phyloP scores from a whole-genome alignment of 2,113 vertebrate genomes.

The Dipodomys merriami region DNA sequence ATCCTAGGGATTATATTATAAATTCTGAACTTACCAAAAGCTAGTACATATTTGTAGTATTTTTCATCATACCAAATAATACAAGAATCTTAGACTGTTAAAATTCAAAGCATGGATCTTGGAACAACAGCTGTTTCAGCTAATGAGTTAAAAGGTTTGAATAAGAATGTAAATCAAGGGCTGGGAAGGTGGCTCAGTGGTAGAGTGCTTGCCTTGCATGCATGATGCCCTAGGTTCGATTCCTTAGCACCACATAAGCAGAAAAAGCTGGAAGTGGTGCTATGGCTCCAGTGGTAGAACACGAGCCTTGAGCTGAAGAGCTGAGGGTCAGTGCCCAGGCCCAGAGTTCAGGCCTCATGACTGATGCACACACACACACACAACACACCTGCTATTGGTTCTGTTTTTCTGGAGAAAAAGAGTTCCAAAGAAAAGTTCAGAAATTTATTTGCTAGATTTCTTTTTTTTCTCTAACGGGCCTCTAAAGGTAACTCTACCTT shows the following conservation, averaged over 20 bases:
- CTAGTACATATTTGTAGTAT: slow-evolving; percentile 17
- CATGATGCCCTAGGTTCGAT: no score
- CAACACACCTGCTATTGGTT: neutral
- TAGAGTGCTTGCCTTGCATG: no score
- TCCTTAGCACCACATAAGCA: no score
- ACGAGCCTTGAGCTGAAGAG: no score
- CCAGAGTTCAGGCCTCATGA: no score
- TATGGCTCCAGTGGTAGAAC: no score
- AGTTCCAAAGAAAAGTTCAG: neutral
- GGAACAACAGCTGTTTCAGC: neutral
- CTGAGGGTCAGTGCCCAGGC: no score
- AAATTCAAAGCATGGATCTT: neutral
- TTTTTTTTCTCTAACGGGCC: neutral
- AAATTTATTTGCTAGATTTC: neutral
- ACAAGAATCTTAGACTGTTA: neutral
- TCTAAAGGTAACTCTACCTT: slow-evolving; percentile 6
- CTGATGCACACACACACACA: no score
- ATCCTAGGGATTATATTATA: slow-evolving; percentile 25
- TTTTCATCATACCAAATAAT: slow-evolving; percentile 6
- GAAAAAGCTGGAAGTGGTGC: no score
- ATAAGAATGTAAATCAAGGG: neutral
- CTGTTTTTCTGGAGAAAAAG: neutral
- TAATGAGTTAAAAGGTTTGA: slow-evolving; percentile 1
- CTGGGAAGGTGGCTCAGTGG: no score
- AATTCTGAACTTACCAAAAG: neutral